phyloP scores from a whole-genome alignment of 1,140 invertebrate species.

The Drosophila willistoni region DNA sequence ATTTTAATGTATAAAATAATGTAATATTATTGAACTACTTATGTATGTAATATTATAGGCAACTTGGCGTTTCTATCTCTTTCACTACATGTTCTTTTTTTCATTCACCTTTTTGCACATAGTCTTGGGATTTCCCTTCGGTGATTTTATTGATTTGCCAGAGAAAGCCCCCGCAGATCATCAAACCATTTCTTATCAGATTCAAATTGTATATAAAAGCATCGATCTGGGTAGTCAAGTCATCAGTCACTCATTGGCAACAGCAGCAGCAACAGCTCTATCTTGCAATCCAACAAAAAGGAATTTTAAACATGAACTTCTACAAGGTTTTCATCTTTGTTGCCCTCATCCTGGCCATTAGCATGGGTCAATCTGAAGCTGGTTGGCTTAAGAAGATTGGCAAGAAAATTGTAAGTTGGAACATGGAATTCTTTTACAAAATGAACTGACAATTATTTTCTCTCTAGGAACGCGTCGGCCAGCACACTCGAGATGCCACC shows the following conservation, averaged over 20 bases:
- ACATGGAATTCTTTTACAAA: background rate
- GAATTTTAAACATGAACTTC: conserved; percentile 35
- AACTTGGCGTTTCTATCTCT: too few relatives aligned
- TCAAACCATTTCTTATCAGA: background rate
- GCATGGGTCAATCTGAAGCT: conserved; percentile 41
- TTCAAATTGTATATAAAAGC: conserved; percentile 5
- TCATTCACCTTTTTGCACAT: background rate
- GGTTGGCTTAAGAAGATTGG: conserved; percentile 55
- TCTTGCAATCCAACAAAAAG: background rate
- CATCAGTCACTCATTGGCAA: conserved; percentile 12
- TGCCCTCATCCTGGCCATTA: conserved; percentile 27
- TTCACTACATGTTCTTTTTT: background rate
- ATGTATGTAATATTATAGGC: too few relatives aligned
- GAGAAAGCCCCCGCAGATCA: background rate
- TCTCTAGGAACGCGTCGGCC: conserved; percentile 62
- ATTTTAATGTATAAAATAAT: too few relatives aligned
- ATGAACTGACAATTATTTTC: background rate
- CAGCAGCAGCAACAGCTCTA: conserved; percentile 4
- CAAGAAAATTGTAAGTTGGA: conserved; percentile 72
- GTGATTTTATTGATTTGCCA: background rate
- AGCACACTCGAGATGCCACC: conserved; percentile 67
- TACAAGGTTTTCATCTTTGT: conserved; percentile 37
- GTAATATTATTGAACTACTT: too few relatives aligned
- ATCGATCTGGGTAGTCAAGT: background rate
- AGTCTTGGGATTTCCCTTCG: background rate